Base-by-base conservation (phyloP, 2,888 invertebrate genomes). In the Galeruca laticollis region DNA sequence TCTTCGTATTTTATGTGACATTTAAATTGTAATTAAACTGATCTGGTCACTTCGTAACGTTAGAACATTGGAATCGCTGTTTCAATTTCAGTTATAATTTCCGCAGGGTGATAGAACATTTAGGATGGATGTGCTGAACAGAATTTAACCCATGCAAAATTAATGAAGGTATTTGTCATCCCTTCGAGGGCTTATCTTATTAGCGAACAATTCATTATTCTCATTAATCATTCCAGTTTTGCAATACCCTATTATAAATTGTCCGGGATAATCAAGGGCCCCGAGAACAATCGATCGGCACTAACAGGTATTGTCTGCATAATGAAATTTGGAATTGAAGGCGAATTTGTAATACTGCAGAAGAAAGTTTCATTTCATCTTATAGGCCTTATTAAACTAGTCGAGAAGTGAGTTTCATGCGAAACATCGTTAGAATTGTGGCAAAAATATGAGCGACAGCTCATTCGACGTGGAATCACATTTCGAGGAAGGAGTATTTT, bases 141-240 rank as follows among this genome's bases (percentile, higher is more conserved):
- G 63, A 63, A 61, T 67, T 54, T 67, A 63, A 66, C 70, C 56
- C 69, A 69, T 70, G 67, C 67, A 66, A 70, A 73, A 75, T 71
- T 73, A 69, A 75, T 75, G 75, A 71, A 71, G 75, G 73, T 75
- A 73, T 73, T 75, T 73, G 73, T 75, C 68, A 75, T 75, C 73
- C 72, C 73, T 74, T 72, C 70, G 71, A 72, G 72, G 74, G 75
- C 72, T 77, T 76, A 76, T 75, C 77, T 74, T 75, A 77, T 77
- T 76, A 77, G 74, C 59, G 73, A 70, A 71, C 75, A 75, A 77
- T 77, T 75, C 77, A 77, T 77, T 76, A 77, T 73, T 73, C 74
- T 56, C 72, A 77, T 77, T 77, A 77, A 73, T 77, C 77, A 76
- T 72, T 65, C 70, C 69, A 70, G 73, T 74, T 74, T 75, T 73